Evolutionary conservation across 2,888 invertebrate genomes (phyloP), one percentile per base, ranked within the genome.

Genomic region (Coelinius sp.): DNA sequence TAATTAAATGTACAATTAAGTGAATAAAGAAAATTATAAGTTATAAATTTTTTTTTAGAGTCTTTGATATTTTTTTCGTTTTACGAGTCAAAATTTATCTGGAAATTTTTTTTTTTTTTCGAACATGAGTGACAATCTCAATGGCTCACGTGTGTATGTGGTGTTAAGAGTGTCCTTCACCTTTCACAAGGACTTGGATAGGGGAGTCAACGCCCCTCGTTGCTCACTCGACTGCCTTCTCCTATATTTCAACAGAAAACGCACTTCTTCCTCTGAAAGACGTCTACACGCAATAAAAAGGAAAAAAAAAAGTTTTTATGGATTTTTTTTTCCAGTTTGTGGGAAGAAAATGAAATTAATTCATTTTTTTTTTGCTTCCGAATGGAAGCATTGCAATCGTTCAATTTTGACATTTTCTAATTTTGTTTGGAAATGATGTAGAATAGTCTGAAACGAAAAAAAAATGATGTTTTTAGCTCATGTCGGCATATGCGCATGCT

Each of bases 141-240:
- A 41, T 25, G n/a, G n/a, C 12, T 49, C 17, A 17, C 25, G n/a
- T 17, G n/a, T 46, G 8, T 46, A 35, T 22, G 17, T 52, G 17
- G 20, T 59, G 2, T 17, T 6, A 14, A 41, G 12, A 52, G 35
- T 77, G 77, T 70, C 78, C 79, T 79, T 79, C 77, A 79, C 78
- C 78, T 79, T 79, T 77, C 71, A 71, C 76, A 75, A 77, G 78
- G 75, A 59, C 59, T 59, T 31, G 59, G 35, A 59, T 59, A 59
- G 59, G 20, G 73, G 73, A 77, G 79, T 77, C 79, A 77, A 78
- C 75, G 78, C 68, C 78, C 78, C 38, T 59, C 59, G 56, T 44
- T 68, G 20, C 46, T 68, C 38, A 35, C 46, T 49, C 20, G 10
- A 56, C 12, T 22, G 20, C 20, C 17, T 53, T 31, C 22, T 62